Evolutionary conservation across 1,140 invertebrate genomes (phyloP), one percentile per base, ranked within the genome.

Genomic region (Plodia interpunctella): DNA sequence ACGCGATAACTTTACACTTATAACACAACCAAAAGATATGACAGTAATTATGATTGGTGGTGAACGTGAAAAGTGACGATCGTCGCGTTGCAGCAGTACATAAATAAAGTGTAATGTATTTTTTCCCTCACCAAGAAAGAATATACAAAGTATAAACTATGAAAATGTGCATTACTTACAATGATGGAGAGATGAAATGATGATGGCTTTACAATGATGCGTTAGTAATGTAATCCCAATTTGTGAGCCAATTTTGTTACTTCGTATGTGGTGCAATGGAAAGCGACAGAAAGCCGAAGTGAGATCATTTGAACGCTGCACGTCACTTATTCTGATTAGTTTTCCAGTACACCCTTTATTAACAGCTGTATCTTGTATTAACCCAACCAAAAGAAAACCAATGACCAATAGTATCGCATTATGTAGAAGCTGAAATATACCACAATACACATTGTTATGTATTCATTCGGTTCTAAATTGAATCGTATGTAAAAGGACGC

Each of bases 301-400:
- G 77, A 70, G 68, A 68, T 70, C 74, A 62, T 66, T 75, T 64
- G 64, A 62, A 72, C 76, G 70, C 72, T 71, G 72, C 74, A 70
- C 74, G 53, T 70, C 76, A 68, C 67, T 49, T 67, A 58, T 76
- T 82, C 80, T 80, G 79, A 85, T 86, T 87, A 85, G 79, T 87
- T 89, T 32, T 89, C 84, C 87, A 88, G 73, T 87, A 84, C 87
- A 89, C 87, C 80, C 76, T 76, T 77, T 78, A 78, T 82, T 68
- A 74, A 87, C 83, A 89, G 86, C 83, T 90, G 90, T 90, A 90
- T 90, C 90, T 90, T 90, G 90, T 90, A 90, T 90, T 90, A 90
- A 90, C 88, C 87, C 85, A 89, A 89, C 87, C 87, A 83, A 87
- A 89, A 87, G 83, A 89, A 87, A 87, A 87, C 84, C 87, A 89